A percentile compares a stretch with the other conserved stretches of the same genome.
Evolutionary conservation across 2,797 vertebrate genomes (phyloP).

Genomic region (Loriculus beryllinus): DNA sequence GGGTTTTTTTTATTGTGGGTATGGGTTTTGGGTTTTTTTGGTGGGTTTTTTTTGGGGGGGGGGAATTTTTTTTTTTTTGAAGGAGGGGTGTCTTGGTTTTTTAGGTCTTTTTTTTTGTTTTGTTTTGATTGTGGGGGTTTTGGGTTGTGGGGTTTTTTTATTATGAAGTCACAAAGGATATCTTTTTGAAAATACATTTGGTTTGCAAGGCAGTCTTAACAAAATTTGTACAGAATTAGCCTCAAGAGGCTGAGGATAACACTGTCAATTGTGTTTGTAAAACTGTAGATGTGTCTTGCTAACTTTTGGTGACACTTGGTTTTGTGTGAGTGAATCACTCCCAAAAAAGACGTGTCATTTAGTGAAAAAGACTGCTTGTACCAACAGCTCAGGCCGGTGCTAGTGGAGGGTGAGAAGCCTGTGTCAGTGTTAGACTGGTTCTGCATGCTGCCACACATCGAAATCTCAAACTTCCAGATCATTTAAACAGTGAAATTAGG

Average conservation of each 20-base stretch:
- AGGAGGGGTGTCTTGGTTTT: not conserved
- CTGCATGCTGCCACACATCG: not conserved
- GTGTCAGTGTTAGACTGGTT: not conserved
- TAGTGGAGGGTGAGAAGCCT: not conserved
- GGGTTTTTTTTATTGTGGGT: too few relatives aligned
- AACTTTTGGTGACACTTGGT: not conserved
- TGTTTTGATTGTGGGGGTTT: too few relatives aligned
- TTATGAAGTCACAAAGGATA: not conserved
- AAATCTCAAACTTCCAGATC: accelerated
- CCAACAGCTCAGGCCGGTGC: not conserved
- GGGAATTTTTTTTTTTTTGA: not conserved
- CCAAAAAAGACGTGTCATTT: not conserved
- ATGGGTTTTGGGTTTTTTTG: too few relatives aligned
- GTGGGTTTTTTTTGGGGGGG: not conserved
- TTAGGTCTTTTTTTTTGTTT: not conserved
- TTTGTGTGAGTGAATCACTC: not conserved
- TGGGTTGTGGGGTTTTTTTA: too few relatives aligned
- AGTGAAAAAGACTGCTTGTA: not conserved
- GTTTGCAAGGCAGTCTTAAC: not conserved
- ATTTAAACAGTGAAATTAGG: accelerated
- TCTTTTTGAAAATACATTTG: not conserved
- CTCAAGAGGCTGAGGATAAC: not conserved
- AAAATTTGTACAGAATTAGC: not conserved
- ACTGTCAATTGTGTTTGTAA: not conserved
- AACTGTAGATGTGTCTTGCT: not conserved